A percentile compares a stretch with the other conserved stretches of the same genome.
Conservation (phyloP, 2,797 vertebrate species). For the Enteromius radiatus region DNA sequence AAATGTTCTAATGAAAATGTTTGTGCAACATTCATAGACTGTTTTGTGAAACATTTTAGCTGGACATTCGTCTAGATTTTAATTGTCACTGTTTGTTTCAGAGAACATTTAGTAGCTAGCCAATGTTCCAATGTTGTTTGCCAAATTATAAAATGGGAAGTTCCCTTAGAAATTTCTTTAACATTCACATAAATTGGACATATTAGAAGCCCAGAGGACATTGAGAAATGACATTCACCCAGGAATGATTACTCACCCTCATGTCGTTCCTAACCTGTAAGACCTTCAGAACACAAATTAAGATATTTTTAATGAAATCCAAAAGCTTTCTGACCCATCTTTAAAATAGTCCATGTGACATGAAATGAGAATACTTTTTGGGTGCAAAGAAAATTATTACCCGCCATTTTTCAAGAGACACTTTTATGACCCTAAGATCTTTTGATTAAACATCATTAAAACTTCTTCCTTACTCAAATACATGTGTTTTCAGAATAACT, state of each 20-base stretch:
- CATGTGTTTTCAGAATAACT: conserved; percentile 19
- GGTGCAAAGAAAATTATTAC: neutral
- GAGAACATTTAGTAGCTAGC: neutral
- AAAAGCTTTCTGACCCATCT: neutral
- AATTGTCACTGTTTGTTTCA: neutral
- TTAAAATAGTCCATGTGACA: too few species aligned
- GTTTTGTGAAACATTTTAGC: neutral
- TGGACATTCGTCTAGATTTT: neutral
- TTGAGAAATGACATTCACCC: neutral
- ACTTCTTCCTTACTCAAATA: neutral
- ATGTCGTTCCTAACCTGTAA: neutral
- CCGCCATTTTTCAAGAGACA: neutral
- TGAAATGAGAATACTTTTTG: neutral
- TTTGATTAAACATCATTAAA: conserved; percentile 1
- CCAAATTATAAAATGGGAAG: neutral
- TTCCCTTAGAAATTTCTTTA: neutral
- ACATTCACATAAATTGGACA: neutral
- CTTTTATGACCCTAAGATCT: neutral
- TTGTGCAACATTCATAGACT: neutral
- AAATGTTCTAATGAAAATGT: neutral
- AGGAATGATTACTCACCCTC: neutral
- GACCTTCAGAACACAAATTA: neutral
- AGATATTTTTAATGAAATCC: neutral
- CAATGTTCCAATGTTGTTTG: neutral
- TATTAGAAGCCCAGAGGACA: neutral